Base-by-base conservation (phyloP, 2,888 invertebrate genomes). In the Morpho deidamia region DNA sequence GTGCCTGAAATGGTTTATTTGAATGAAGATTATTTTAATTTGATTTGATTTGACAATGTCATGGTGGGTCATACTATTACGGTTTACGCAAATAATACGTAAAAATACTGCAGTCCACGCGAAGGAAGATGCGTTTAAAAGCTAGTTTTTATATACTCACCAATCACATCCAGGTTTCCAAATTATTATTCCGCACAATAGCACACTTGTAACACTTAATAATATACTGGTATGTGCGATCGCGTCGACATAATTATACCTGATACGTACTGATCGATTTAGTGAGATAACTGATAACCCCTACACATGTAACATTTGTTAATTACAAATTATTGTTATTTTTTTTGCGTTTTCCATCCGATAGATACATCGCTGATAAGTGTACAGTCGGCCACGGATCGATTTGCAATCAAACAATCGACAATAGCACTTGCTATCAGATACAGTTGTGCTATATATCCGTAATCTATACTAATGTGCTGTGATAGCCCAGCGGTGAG, bases 281-380 rank as follows among this genome's bases (percentile, higher is more conserved):
- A 34, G 32, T 3, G 10, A 8, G 53, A 57, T 57, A 54, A 44
- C n/a, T 8, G 41, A 50, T 38, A 44, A 23, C 12, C 4, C 43
- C 23, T 41, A 57, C 54, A 57, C 47, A 54, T 51, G 57, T 57
- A 37, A 53, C n/a, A 37, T 57, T 37, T 40, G 11, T 41, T 57
- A 57, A 57, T 57, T 57, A 54, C 43, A 33, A 51, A 51, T 54
- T 45, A 43, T 46, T 53, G 51, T 57, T 53, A 51, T 54, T 47
- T 54, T 43, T 14, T 14, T 38, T 41, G 3, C 23, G 23, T 23
- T n/a, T 34, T 48, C 33, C 34, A 38, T 23, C 8, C 11, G 46
- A 51, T 55, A 51, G 51, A 11, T 43, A 40, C 11, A 4, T 51
- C 9, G 8, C 7, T 46, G 45, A 52, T 46, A 46, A 46, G 23